Base-by-base conservation (phyloP, 2,888 invertebrate species). In the Nasonia oneida region DNA sequence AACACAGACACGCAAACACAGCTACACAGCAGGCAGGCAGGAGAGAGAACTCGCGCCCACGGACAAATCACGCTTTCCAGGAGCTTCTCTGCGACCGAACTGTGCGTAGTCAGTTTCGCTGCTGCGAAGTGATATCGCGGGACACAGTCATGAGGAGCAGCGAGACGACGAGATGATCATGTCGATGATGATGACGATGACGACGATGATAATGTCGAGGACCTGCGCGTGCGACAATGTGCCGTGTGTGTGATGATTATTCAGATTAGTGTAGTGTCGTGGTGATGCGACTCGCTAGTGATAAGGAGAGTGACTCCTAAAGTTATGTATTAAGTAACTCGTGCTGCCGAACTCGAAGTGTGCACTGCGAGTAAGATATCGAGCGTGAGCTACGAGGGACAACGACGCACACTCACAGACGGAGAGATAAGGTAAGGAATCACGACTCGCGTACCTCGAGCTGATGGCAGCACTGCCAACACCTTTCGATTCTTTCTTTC, bases 191-290 rank as follows among this genome's bases (percentile, higher is more conserved):
- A 61, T 5, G 23, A 23, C 23, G 47, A 61, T 18, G n/a, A n/a
- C 2, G 57, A 15, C 53, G 53, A 18, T 53, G 53, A 18, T 50
- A 14, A 53, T n/a, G 57, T n/a, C 23, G 57, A 61, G 57, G 57
- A 61, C 57, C 57, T 61, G 57, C 57, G 57, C 57, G 57, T 61
- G 23, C 57, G 73, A 79, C 90, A 86, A 93, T 93, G 93, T 93
- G 93, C 90, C 90, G 92, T 91, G 93, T 93, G 91, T 92, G 93
- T 92, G 91, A 91, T 91, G 91, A 61, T 61, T 8, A 61, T 91
- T 91, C 89, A 90, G 89, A 61, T 90, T 39, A 73, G 93, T 93
- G 92, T 91, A 92, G 92, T 93, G 93, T 91, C 89, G 90, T 92
- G 92, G 92, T 93, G 93, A 90, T 92, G 77, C 85, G 91, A 92